phyloP scores from a whole-genome alignment of 2,113 vertebrate genomes.

The Phasianus colchicus region DNA sequence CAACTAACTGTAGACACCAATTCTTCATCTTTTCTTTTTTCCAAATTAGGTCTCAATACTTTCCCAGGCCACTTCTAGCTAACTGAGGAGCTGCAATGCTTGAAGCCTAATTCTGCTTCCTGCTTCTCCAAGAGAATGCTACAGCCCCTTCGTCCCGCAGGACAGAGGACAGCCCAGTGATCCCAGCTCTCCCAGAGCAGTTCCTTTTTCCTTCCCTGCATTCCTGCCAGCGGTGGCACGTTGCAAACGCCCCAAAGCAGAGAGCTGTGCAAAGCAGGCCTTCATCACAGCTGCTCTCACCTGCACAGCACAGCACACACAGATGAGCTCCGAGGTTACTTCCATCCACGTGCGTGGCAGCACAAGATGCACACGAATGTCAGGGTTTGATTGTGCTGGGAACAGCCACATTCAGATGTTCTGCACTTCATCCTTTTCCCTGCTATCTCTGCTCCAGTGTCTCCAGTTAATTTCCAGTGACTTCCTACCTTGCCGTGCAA shows the following conservation, averaged over 20 bases:
- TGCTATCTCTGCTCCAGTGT: neutral
- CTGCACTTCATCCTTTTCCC: neutral
- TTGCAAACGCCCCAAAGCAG: neutral
- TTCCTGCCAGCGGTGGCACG: neutral
- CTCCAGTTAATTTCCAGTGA: conserved; percentile 18
- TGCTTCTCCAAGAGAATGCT: neutral
- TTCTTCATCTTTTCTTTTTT: conserved; percentile 44
- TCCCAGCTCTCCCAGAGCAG: neutral
- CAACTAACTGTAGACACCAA: conserved; percentile 20
- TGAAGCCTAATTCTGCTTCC: neutral
- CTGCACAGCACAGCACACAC: accelerated
- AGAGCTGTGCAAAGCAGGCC: neutral
- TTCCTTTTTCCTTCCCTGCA: neutral
- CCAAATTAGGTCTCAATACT: conserved; percentile 48
- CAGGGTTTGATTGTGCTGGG: neutral
- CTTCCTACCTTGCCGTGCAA: neutral
- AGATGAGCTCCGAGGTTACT: neutral
- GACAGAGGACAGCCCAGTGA: neutral
- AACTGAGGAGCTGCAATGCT: neutral
- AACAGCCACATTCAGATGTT: neutral
- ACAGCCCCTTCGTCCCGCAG: accelerated
- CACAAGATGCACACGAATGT: neutral
- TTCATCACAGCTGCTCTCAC: neutral
- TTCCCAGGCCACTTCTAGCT: conserved; percentile 4
- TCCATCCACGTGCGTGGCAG: accelerated